A percentile compares a stretch with the other conserved stretches of the same genome.
These are phyloP conservation scores for Anabas testudineus DNA, from an alignment of 2,797 vertebrate species.

Conservation along the genomic window DNA sequence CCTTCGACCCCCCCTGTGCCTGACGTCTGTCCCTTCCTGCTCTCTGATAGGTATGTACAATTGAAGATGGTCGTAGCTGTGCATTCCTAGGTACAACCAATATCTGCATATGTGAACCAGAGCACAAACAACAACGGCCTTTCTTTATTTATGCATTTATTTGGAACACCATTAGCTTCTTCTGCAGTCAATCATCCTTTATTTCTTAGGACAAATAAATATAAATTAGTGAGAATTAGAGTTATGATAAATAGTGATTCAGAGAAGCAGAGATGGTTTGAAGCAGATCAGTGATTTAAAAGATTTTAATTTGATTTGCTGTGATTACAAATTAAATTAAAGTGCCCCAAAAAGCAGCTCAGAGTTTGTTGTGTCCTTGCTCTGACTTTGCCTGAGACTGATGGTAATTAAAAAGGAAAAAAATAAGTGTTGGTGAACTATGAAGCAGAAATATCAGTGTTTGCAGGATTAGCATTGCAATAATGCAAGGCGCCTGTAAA, in stretches of 20 bases:
- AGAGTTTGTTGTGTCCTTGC: slow-evolving; percentile 52
- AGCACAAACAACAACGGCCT: no score
- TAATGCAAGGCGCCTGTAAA: slow-evolving; percentile 21
- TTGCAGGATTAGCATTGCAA: slow-evolving; percentile 54
- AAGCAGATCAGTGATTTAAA: slow-evolving; percentile 15
- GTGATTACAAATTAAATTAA: background rate
- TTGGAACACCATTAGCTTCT: background rate
- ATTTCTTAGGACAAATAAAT: background rate
- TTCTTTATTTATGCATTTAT: no score
- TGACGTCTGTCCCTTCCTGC: slow-evolving; percentile 95
- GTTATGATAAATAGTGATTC: background rate
- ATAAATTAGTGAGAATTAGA: background rate
- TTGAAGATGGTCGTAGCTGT: background rate
- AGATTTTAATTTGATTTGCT: background rate
- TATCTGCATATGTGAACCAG: background rate
- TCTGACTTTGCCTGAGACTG: slow-evolving; percentile 58
- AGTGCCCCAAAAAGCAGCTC: slow-evolving; percentile 3
- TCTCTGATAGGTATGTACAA: slow-evolving; percentile 92
- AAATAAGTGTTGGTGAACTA: slow-evolving; percentile 39
- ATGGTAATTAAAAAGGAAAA: slow-evolving; percentile 43
- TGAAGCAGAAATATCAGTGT: slow-evolving; percentile 65
- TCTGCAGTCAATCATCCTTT: background rate
- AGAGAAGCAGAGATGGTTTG: background rate
- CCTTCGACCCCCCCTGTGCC: slow-evolving; percentile 95
- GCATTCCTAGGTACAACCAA: no score